A percentile compares a stretch with the other conserved stretches of the same genome.
phyloP scores from a whole-genome alignment of 92 coral and sea anemone species.

The Siderastrea radians region DNA sequence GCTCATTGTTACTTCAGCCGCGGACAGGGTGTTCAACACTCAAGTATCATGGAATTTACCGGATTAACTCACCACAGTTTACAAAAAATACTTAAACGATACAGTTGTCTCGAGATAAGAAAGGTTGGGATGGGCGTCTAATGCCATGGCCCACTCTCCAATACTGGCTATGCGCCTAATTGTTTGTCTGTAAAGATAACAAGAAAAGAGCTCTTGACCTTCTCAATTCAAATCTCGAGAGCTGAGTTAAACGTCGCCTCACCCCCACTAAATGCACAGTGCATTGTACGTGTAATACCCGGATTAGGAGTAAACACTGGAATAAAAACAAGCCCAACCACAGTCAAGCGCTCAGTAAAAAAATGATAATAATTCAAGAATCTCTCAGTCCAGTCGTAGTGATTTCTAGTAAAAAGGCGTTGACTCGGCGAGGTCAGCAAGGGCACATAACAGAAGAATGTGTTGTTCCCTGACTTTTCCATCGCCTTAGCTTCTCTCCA shows the following conservation, averaged over 20 bases:
- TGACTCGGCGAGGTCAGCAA: slow-evolving; percentile 8
- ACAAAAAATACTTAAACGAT: neutral
- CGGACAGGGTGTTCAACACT: neutral
- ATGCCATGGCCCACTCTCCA: neutral
- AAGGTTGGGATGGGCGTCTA: neutral
- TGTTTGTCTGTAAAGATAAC: neutral
- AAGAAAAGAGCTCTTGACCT: slow-evolving; percentile 28
- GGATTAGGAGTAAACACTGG: neutral
- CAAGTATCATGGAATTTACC: neutral
- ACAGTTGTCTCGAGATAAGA: neutral
- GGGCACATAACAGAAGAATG: neutral
- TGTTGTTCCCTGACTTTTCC: neutral
- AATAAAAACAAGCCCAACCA: neutral
- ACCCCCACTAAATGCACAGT: slow-evolving; percentile 28
- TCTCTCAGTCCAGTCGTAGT: neutral
- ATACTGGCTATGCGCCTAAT: neutral
- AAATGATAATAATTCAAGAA: neutral
- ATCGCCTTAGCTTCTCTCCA: neutral
- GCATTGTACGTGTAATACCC: neutral
- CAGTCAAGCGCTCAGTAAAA: neutral
- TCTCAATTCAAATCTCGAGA: neutral
- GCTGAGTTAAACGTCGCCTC: slow-evolving; percentile 10
- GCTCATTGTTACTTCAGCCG: neutral
- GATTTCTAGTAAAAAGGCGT: neutral
- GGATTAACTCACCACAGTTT: neutral